These are phyloP conservation scores for Acanthacorydalis orientalis DNA, from an alignment of 2,888 invertebrate genomes.

Conservation along the genomic window DNA sequence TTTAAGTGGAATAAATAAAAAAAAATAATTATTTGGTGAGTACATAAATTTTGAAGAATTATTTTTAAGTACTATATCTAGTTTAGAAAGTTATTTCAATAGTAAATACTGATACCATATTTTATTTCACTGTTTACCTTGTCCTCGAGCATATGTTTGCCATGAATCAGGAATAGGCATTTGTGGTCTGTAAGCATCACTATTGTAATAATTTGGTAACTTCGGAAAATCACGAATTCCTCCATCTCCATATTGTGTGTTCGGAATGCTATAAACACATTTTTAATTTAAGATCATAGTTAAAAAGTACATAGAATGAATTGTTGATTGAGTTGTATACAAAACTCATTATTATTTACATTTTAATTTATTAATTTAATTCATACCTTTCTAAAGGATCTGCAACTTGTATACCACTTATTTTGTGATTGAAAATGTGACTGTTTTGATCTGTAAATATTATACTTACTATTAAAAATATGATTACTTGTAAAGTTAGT, in stretches of 20 bases:
- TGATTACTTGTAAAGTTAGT: no score
- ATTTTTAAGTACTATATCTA: no score
- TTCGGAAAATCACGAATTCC: constrained; percentile 12
- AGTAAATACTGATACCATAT: neutral
- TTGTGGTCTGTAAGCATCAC: constrained; percentile 19
- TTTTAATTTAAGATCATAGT: no score
- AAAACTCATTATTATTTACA: no score
- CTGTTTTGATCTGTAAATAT: constrained; percentile 30
- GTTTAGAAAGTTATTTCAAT: no score
- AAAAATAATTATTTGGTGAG: no score
- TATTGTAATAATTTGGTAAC: constrained; percentile 17
- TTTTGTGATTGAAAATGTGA: constrained; percentile 58
- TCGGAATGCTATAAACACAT: neutral
- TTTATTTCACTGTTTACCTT: constrained; percentile 4
- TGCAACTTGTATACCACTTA: constrained; percentile 39
- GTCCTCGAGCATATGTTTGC: constrained; percentile 5
- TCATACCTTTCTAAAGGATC: constrained; percentile 28
- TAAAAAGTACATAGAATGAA: no score
- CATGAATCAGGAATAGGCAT: constrained; percentile 8
- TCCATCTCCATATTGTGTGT: neutral
- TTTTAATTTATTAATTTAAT: constrained; percentile 17
- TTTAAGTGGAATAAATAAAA: no score
- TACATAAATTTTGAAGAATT: no score
- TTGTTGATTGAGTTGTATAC: no score
- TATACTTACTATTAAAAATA: neutral